phyloP scores from a whole-genome alignment of 2,113 vertebrate species.

The Pavo muticus region DNA sequence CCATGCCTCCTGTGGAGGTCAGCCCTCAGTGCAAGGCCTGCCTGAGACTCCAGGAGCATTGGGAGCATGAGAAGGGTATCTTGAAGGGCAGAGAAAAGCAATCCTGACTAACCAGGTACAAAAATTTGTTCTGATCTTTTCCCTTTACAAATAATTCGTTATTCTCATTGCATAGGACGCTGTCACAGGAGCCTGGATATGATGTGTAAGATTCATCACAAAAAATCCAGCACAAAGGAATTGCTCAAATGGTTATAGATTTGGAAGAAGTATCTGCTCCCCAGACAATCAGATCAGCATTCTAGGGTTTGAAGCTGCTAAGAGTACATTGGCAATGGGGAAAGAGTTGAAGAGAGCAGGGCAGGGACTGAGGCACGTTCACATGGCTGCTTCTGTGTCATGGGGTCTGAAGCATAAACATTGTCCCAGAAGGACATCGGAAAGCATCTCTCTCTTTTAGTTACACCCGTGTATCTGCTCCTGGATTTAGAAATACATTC shows the following conservation, averaged over 20 bases:
- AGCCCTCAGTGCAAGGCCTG: rapidly evolving
- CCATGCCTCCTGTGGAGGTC: not conserved
- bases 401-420: not conserved
- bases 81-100: not conserved
- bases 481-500: not conserved
- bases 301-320: not conserved
- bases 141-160: not conserved
- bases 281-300: conserved; percentile 20
- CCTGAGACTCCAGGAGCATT: not conserved
- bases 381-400: not conserved
- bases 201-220: not conserved
- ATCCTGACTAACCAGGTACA: not conserved
- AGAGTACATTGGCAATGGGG: not conserved
- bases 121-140: not conserved
- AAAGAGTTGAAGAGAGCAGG: not conserved
- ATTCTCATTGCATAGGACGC: not conserved
- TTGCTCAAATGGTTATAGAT: not conserved
- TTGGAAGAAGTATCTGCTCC: not conserved
- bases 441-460: not conserved
- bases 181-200: not conserved
- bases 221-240: not conserved
- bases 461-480: not conserved
- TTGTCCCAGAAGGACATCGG: not conserved
- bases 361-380: not conserved
- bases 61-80: not conserved